Evolutionary conservation across 2,888 invertebrate genomes (phyloP).

Genomic region (Leptinotarsa haldemani): DNA sequence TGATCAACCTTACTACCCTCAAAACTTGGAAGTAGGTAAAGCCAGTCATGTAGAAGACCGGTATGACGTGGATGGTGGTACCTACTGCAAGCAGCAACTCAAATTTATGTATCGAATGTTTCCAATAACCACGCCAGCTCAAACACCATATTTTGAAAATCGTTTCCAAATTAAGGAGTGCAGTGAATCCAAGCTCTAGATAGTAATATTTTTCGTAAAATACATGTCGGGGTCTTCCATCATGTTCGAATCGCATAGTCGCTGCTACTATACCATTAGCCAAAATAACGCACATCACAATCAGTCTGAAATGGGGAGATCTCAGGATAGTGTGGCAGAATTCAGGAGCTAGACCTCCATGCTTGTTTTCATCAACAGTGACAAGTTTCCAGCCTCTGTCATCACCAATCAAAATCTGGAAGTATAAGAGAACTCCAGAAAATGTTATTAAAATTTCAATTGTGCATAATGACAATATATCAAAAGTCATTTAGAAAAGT

Average conservation of each 20-base stretch:
- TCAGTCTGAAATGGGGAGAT: constrained; percentile 90
- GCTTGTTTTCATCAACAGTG: constrained; percentile 96
- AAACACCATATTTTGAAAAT: constrained; percentile 98
- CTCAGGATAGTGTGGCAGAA: constrained; percentile 86
- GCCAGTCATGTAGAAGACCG: constrained; percentile 89
- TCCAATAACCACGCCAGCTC: constrained; percentile 94
- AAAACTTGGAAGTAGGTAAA: constrained; percentile 95
- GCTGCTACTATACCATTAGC: constrained; percentile 97
- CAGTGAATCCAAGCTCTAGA: constrained; percentile 94
- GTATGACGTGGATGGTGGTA: constrained; percentile 93
- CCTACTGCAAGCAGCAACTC: constrained; percentile 93
- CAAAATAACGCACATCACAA: constrained; percentile 94
- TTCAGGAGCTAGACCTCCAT: constrained; percentile 87
- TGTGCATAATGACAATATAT: too few relatives aligned
- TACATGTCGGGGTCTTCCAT: constrained; percentile 81
- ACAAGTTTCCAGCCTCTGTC: constrained; percentile 96
- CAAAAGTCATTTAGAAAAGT: too few relatives aligned
- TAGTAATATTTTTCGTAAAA: constrained; percentile 94
- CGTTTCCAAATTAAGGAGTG: constrained; percentile 93
- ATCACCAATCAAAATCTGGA: constrained; percentile 87
- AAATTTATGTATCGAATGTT: constrained; percentile 97
- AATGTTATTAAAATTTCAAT: too few relatives aligned
- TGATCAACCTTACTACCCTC: constrained; percentile 74
- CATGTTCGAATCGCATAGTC: constrained; percentile 94
- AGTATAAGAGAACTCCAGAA: constrained; percentile 27